Evolutionary conservation across 1,140 invertebrate genomes (phyloP), one percentile per base, ranked within the genome.

Genomic region (Copidosoma floridanum): DNA sequence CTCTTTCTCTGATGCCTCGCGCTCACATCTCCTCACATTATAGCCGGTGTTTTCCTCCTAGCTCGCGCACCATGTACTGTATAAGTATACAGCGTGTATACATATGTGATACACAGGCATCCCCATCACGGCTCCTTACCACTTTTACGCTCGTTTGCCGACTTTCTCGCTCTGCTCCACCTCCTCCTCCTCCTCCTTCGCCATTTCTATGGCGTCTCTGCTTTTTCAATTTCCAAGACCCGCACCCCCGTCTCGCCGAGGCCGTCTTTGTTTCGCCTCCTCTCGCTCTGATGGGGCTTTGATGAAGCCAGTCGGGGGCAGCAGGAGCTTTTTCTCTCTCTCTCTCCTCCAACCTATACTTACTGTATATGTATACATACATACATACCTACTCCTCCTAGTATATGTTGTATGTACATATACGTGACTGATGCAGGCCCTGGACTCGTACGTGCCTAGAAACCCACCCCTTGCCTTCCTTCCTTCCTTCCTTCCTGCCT

Each of bases 401-500:
- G 32, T 14, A 14, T 14, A 37, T 8, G 32, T 37, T 56, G 26
- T 27, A 41, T 29, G 58, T n/a, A n/a, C n/a, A n/a, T n/a, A n/a
- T 61, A 52, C 57, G 38, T 60, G 46, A 50, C 50, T 60, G 51
- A 47, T 69, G 65, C 68, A 65, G 53, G 63, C 57, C 57, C 64
- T 63, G 63, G 65, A 65, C 61, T 63, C 68, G 65, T 72, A 70
- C 66, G 68, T 72, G 70, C 65, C 67, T 71, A 70, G 69, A 67
- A 71, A 71, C 71, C 69, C 65, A 73, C 68, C 72, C 73, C 64
- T 71, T 71, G 70, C 60, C 63, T 47, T 61, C 52, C 51, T 61
- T 20, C 44, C 47, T 46, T 55, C 57, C 51, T n/a, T n/a, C n/a
- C 26, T n/a, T n/a, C n/a, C n/a, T n/a, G n/a, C n/a, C 48, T 18